Percentiles rank a stretch among this genome's conserved stretches.
Evolutionary conservation across 2,797 vertebrate genomes (phyloP).

Genomic region (Apodemus agrarius): DNA sequence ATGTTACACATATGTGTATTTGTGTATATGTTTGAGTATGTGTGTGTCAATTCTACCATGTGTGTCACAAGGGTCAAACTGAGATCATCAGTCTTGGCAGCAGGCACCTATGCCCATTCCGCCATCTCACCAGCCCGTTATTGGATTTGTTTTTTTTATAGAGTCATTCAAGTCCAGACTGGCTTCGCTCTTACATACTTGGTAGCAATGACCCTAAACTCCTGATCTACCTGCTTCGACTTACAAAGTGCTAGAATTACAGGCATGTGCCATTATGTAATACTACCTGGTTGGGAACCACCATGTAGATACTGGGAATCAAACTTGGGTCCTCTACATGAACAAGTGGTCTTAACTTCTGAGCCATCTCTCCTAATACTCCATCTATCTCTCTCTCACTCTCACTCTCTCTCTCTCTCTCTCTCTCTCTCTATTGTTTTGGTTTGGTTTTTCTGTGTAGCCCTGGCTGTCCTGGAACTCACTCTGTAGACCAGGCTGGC

Average conservation of each 20-base stretch:
- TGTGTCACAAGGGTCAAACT: too few species aligned
- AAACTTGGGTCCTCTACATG: background rate
- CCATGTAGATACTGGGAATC: background rate
- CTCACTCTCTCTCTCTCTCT: too few species aligned
- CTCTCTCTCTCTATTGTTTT: too few species aligned
- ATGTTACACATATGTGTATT: background rate
- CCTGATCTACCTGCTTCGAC: background rate
- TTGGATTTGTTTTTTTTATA: too few species aligned
- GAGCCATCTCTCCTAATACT: background rate
- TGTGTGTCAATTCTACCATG: background rate
- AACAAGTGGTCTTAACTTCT: background rate
- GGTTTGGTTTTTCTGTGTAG: background rate
- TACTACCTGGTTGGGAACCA: background rate
- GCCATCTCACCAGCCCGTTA: background rate
- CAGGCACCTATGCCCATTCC: background rate
- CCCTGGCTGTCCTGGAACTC: background rate
- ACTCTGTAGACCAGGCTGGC: too few species aligned
- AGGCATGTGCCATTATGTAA: background rate
- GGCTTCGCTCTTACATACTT: background rate
- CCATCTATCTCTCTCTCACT: background rate
- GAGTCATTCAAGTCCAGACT: too few species aligned
- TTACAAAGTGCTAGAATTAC: background rate
- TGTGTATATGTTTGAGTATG: background rate
- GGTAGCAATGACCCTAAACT: background rate
- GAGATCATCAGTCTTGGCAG: background rate